These are phyloP conservation scores for Imbricaverruca yamaguchii DNA, from an alignment of 2,888 invertebrate genomes.

Conservation along the genomic window DNA sequence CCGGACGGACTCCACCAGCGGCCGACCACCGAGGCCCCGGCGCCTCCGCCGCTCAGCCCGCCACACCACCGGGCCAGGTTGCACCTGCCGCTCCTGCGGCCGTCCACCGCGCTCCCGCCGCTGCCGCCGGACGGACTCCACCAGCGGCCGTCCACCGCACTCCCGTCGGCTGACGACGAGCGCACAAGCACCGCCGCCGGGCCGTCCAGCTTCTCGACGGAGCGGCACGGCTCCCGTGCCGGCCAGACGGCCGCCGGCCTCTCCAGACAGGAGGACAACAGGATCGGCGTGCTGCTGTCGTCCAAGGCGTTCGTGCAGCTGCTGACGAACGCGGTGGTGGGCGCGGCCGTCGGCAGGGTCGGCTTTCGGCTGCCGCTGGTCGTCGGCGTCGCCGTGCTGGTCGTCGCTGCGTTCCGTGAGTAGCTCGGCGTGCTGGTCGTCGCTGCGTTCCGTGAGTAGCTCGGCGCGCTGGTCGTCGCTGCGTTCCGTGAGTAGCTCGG, in stretches of 20 bases:
- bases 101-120: no score
- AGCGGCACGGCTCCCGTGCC: no score
- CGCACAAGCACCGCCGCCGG: no score
- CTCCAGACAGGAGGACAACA: not conserved
- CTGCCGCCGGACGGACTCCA: no score
- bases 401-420: conserved; percentile 61
- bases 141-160: no score
- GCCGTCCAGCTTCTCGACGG: not conserved
- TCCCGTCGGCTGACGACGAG: no score
- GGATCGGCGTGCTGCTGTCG: conserved; percentile 47
- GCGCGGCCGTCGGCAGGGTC: conserved; percentile 55
- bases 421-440: conserved; percentile 32
- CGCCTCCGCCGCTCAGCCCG: not conserved
- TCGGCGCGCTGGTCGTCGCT: conserved; percentile 57
- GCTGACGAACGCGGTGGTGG: conserved; percentile 65
- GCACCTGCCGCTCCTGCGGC: no score
- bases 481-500: conserved; percentile 59
- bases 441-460: no score
- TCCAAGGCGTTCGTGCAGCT: conserved; percentile 75
- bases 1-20: no score
- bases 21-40: not conserved
- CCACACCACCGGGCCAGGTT: no score
- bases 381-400: conserved; percentile 58
- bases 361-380: conserved; percentile 62
- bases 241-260: not conserved